These are phyloP conservation scores for Maniola jurtina DNA, from an alignment of 1,140 invertebrate species.

Conservation along the genomic window DNA sequence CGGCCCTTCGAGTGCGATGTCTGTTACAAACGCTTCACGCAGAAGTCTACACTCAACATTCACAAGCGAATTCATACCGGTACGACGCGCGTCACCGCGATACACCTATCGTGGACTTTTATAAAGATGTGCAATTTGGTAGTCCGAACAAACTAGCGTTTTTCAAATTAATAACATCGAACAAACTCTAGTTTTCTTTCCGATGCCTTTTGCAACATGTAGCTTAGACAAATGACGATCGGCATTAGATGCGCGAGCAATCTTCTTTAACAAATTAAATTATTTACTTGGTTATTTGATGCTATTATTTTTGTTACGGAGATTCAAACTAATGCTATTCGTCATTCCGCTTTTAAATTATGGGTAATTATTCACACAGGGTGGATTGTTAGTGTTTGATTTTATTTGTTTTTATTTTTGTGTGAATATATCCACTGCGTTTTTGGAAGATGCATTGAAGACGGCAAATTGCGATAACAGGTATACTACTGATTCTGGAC, in stretches of 20 bases:
- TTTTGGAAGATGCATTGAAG: constrained; percentile 56
- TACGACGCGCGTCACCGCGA: constrained; percentile 37
- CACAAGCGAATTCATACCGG: constrained; percentile 90
- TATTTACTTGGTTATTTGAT: neutral
- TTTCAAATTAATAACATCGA: neutral
- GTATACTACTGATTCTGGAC: constrained; percentile 44
- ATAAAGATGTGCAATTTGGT: neutral
- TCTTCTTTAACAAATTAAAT: neutral
- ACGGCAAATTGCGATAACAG: constrained; percentile 73
- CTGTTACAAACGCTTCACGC: constrained; percentile 84
- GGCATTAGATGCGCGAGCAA: constrained; percentile 13
- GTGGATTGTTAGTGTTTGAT: constrained; percentile 8
- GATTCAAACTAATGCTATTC: constrained; percentile 19
- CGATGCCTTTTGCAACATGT: constrained; percentile 19
- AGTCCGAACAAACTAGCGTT: neutral
- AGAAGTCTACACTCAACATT: constrained; percentile 86
- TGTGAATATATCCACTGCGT: constrained; percentile 44
- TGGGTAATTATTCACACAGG: constrained; percentile 24
- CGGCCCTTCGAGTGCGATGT: constrained; percentile 85
- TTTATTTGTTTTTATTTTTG: constrained; percentile 31
- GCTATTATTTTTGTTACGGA: neutral
- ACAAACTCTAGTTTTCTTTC: neutral
- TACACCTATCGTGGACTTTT: constrained; percentile 9
- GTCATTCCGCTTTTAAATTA: constrained; percentile 19
- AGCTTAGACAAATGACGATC: constrained; percentile 30